Evolutionary conservation across 2,797 vertebrate genomes (phyloP), one percentile per base, ranked within the genome.

Genomic region (Trematomus bernacchii): DNA sequence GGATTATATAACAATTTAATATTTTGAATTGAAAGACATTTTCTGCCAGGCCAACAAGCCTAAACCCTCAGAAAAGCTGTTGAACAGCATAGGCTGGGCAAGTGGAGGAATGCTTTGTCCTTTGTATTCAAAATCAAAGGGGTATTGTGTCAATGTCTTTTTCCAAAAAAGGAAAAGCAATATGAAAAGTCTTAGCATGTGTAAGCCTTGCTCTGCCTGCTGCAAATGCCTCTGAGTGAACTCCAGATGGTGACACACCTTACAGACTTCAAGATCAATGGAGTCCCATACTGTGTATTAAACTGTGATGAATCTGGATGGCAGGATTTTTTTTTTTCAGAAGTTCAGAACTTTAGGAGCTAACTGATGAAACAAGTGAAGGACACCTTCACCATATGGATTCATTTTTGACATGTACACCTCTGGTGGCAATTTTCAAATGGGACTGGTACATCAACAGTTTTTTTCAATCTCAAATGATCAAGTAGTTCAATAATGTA

Each of bases 231-330:
- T 81, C 21, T 66, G 69, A 69, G 72, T 77, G 68, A 47, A 77
- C 69, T 66, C 70, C 66, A 69, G 66, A 75, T 77, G 64, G 70
- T 59, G 70, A 70, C 83, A 69, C 68, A 81, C 62, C 66, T 73
- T 61, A 76, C 69, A 81, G 77, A 71, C 80, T 76, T 73, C 18
- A 68, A 80, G 67, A 85, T 85, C 71, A 83, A 48, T 78, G 27
- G 14, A 66, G 59, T 55, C 43, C 37, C 53, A 42, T 66, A n/a
- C 13, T 6, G 7, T 59, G 18, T 59, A 61, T 85, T 73, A 73
- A 72, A 61, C 53, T 64, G n/a, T 33, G 43, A 73, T 80, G 44
- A 76, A 50, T 80, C 74, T 72, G 48, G 23, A 71, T 58, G 50
- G 68, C 52, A 63, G 19, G 13, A 44, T 14, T 55, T 70, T 80